Evolutionary conservation across 2,888 invertebrate species (phyloP), one percentile per base, ranked within the genome.

Genomic region (Pseudococcus longispinus): DNA sequence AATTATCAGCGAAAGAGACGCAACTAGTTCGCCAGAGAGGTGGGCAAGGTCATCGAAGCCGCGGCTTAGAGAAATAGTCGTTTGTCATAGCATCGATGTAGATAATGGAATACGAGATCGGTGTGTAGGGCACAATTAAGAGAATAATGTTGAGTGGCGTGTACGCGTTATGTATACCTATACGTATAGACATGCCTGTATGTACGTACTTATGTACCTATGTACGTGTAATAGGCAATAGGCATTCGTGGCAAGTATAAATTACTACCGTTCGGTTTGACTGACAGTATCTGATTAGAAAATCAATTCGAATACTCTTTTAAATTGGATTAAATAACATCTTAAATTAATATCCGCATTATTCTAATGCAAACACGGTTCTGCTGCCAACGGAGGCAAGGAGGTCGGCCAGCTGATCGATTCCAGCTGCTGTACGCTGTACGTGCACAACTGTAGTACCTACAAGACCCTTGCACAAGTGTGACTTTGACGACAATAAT

Each of bases 241-340:
- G 26, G 70, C 70, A 29, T 70, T 29, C 29, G 29, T 70, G 70
- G 70, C 70, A 29, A 70, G 70, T 70, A 70, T 70, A 70, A 70
- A 70, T 70, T 70, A 70, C 70, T 70, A 70, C 70, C 18, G 70
- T 70, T 70, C 70, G 70, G 70, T 70, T 70, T 70, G 70, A 70
- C 70, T 70, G 70, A 70, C 70, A 70, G 70, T 70, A 70, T 70
- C 70, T 70, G 70, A 70, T 29, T 70, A 70, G 70, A 70, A 29
- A 70, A 70, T 70, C 70, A 70, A 70, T 18, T 70, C 70, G 70
- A 70, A 70, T 29, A 29, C 70, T 70, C 70, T 70, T 70, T 29
- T 70, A 70, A 70, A 70, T 70, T 70, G 70, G 70, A 70, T 70
- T 70, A 70, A 70, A 29, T 70, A 70, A 70, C 70, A 70, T 70